A percentile compares a stretch with the other conserved stretches of the same genome.
Evolutionary conservation across 2,888 invertebrate species (phyloP).

Genomic region (Heliconius aoede): DNA sequence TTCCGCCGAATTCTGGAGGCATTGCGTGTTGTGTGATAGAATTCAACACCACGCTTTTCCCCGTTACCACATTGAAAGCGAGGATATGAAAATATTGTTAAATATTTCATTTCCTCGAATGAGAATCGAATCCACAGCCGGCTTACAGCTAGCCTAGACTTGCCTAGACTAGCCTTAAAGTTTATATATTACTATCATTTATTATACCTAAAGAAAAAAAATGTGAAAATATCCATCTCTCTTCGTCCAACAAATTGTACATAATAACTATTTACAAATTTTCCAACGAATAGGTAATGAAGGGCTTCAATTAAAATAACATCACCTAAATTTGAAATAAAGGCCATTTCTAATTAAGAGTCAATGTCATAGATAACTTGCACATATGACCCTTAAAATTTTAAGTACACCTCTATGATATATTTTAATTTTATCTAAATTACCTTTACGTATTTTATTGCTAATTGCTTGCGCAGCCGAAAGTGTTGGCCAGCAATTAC

Average conservation of each 20-base stretch:
- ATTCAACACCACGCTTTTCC: no score
- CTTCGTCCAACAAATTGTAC: not conserved
- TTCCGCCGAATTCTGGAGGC: no score
- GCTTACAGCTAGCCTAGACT: no score
- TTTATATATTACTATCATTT: no score
- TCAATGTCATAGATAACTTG: slow-evolving; percentile 35
- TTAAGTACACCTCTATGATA: slow-evolving; percentile 30
- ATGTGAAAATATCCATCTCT: not conserved
- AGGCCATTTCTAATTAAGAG: slow-evolving; percentile 25
- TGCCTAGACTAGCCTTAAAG: no score
- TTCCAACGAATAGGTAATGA: not conserved
- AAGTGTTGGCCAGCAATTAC: slow-evolving; percentile 33
- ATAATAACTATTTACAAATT: not conserved
- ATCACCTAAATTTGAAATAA: slow-evolving; percentile 7
- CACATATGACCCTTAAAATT: slow-evolving; percentile 35
- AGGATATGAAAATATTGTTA: no score
- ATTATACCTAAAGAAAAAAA: not conserved
- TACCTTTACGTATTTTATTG: slow-evolving; percentile 37
- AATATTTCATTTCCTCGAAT: no score
- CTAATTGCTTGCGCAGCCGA: slow-evolving; percentile 39
- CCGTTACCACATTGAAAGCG: no score
- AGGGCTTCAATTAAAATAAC: slow-evolving; percentile 5
- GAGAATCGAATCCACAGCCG: no score
- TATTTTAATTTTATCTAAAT: slow-evolving; percentile 42
- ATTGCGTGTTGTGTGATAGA: no score